Percentiles rank a stretch among this genome's conserved stretches.
phyloP scores from a whole-genome alignment of 2,888 invertebrate genomes.

The Drosophila mulleri region DNA sequence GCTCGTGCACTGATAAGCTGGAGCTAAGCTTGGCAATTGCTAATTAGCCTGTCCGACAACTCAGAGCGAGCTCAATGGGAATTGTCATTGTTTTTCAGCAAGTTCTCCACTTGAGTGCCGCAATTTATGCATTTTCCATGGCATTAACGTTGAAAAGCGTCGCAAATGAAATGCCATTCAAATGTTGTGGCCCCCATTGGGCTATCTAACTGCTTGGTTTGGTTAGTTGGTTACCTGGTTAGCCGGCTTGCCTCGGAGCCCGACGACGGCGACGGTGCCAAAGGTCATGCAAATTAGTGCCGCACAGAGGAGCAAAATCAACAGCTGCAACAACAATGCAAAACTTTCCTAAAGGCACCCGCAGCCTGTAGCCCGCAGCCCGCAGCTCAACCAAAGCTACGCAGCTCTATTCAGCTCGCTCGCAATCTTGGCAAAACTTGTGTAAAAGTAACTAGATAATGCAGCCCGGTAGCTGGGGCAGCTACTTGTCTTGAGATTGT shows the following conservation, averaged over 20 bases:
- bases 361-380: no score
- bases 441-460: slow-evolving; percentile 74
- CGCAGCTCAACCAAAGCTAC: slow-evolving; percentile 18
- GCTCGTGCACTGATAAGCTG: slow-evolving; percentile 61
- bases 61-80: not conserved
- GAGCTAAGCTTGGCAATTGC: slow-evolving; percentile 54
- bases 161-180: slow-evolving; percentile 77
- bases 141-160: slow-evolving; percentile 73
- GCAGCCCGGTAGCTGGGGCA: slow-evolving; percentile 47
- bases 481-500: slow-evolving; percentile 20
- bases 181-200: slow-evolving; percentile 43
- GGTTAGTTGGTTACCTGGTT: slow-evolving; percentile 67
- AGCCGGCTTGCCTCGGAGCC: slow-evolving; percentile 18
- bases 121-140: slow-evolving; percentile 77
- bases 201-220: slow-evolving; percentile 28
- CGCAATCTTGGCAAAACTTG: slow-evolving; percentile 73
- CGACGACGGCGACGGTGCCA: slow-evolving; percentile 17
- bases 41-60: slow-evolving; percentile 50
- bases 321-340: slow-evolving; percentile 55
- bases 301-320: slow-evolving; percentile 48
- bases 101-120: slow-evolving; percentile 62
- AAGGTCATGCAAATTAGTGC: slow-evolving; percentile 77
- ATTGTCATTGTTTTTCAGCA: slow-evolving; percentile 61
- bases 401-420: slow-evolving; percentile 38
- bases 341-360: slow-evolving; percentile 68